Base-by-base conservation (phyloP, 2,888 invertebrate species). In the Tethea ocularis region DNA sequence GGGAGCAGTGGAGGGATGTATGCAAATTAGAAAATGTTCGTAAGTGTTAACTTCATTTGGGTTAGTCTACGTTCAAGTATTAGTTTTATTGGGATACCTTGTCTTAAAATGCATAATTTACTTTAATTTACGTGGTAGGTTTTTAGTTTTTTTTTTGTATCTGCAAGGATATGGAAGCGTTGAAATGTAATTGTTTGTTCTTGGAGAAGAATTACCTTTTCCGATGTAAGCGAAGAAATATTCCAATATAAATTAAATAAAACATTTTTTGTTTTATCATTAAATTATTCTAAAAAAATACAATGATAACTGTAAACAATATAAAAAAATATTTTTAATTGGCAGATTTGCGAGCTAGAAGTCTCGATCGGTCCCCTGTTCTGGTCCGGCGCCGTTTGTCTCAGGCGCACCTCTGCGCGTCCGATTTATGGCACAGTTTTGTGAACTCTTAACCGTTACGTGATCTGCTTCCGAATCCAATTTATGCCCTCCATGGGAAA, bases 371-470 rank as follows among this genome's bases (percentile, higher is more conserved):
- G 65, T 68, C 70, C 67, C 61, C 69, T 72, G 73, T 75, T 67
- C 80, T 69, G 71, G 80, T 77, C 80, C 82, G 85, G 85, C 88
- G 87, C 88, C 90, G 90, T 93, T 91, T 92, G 91, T 93, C 93
- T 92, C 92, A 85, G 76, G 89, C 89, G 89, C 92, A 92, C 93
- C 91, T 92, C 87, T 82, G 86, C 89, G 89, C 89, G 87, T 89
- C 91, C 91, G 89, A 93, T 93, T 92, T 92, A 93, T 91, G 83
- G 91, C 89, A 88, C 91, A 92, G 89, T 93, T 92, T 92, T 92
- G 92, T 90, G 92, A 93, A 91, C 93, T 92, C 91, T 89, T 90
- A 91, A 91, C 91, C 90, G 89, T 92, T 92, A 93, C 93, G 92
- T 93, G 92, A 92, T 91, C 91, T 88, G 91, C 88, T 92, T 92